phyloP scores from a whole-genome alignment of 64 coral and sea anemone genomes.

The Montipora foliosa region DNA sequence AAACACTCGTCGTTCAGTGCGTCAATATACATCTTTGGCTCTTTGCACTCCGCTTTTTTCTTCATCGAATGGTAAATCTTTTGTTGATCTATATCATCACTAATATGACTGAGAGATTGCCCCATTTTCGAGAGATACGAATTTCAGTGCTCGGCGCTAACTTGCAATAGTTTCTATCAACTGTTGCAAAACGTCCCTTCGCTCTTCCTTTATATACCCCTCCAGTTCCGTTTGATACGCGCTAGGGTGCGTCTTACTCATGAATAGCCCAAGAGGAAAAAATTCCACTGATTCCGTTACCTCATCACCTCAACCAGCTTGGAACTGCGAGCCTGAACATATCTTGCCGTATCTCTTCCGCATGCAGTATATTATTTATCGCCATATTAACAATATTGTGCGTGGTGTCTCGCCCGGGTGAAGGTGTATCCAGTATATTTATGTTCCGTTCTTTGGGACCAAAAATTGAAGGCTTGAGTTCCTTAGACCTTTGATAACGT shows the following conservation, averaged over 20 bases:
- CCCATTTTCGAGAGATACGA: not conserved
- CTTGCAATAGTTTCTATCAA: not conserved
- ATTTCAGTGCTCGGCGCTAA: not conserved
- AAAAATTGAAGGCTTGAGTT: too few species aligned
- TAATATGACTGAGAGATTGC: not conserved
- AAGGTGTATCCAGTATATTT: too few species aligned
- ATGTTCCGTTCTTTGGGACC: too few species aligned
- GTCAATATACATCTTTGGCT: not conserved
- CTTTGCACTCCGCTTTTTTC: not conserved
- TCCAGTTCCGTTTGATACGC: not conserved
- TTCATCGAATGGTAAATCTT: not conserved
- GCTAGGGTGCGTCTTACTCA: not conserved
- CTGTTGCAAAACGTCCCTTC: not conserved
- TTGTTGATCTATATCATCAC: not conserved
- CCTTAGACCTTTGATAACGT: too few species aligned
- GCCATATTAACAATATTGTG: too few species aligned
- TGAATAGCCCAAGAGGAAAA: not conserved
- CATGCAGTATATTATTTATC: too few species aligned
- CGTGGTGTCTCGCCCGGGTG: too few species aligned
- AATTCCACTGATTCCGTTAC: too few species aligned
- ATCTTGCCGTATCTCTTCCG: too few species aligned
- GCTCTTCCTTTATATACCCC: not conserved
- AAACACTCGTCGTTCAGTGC: conserved; percentile 27
- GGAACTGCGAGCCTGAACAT: too few species aligned
- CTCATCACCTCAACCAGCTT: too few species aligned